Evolutionary conservation across 2,113 vertebrate genomes (phyloP).

Genomic region (Ictalurus punctatus): DNA sequence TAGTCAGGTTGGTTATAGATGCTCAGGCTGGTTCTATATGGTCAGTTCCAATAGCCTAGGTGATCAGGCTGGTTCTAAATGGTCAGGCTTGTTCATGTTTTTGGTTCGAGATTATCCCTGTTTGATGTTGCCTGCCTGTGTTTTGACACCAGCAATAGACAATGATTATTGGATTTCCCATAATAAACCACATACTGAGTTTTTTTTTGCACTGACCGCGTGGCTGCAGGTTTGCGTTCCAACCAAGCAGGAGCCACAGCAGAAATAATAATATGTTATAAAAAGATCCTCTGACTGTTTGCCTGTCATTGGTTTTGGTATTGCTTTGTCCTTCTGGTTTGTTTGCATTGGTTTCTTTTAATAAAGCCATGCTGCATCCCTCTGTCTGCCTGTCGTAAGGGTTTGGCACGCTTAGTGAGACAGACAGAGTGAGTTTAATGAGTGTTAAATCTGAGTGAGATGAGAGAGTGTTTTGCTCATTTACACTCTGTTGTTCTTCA

Average conservation of each 20-base stretch:
- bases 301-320: neutral
- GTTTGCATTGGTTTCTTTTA: neutral
- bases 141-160: neutral
- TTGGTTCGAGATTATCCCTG: neutral
- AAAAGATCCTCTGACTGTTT: neutral
- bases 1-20: neutral
- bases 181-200: neutral
- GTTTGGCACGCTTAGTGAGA: neutral
- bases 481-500: constrained; percentile 45
- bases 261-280: neutral
- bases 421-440: constrained; percentile 27
- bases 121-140: neutral
- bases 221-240: neutral
- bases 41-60: too few species aligned
- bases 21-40: neutral
- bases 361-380: neutral
- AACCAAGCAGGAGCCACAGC: neutral
- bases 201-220: neutral
- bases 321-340: neutral
- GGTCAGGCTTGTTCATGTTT: neutral
- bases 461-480: constrained; percentile 26
- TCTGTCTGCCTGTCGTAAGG: neutral
- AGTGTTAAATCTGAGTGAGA: constrained; percentile 17
- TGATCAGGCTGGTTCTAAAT: neutral
- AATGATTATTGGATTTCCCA: neutral